Conservation (phyloP, 1,140 invertebrate genomes). For the Propsilocerus akamusi region DNA sequence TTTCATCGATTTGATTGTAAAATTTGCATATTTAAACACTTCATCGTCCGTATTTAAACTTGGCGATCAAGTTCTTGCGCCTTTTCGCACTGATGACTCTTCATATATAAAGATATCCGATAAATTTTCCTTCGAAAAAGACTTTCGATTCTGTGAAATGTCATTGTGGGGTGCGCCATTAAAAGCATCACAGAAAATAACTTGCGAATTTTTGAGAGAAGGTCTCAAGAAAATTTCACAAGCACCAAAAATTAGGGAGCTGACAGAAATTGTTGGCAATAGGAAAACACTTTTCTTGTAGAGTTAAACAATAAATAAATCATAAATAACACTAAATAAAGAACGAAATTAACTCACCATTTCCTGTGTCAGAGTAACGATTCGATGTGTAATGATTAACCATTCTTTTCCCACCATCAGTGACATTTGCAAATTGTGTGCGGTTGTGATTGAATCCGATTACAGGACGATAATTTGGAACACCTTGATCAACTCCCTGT, state of each 20-base stretch:
- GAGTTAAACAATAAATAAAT: background rate
- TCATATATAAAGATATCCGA: constrained; percentile 32
- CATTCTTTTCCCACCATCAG: constrained; percentile 47
- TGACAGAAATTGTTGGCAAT: background rate
- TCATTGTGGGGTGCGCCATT: constrained; percentile 34
- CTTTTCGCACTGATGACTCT: constrained; percentile 21
- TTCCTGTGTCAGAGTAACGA: background rate
- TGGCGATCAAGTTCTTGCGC: background rate
- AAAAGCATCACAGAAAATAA: constrained; percentile 27
- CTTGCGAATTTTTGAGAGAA: constrained; percentile 18
- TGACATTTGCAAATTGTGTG: constrained; percentile 38
- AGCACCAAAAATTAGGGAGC: background rate
- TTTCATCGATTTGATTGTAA: constrained; percentile 40
- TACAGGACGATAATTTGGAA: constrained; percentile 45
- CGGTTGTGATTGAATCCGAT: constrained; percentile 45
- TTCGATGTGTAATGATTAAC: constrained; percentile 25
- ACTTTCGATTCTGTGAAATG: constrained; percentile 42
- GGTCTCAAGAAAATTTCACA: background rate
- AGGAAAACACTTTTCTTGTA: background rate
- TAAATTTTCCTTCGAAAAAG: constrained; percentile 23
- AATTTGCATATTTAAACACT: constrained; percentile 33
- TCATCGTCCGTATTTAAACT: constrained; percentile 25
- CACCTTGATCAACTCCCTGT: constrained; percentile 52
- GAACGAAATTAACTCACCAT: no score
- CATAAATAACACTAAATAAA: no score